These are phyloP conservation scores for Lochmaea capreae DNA, from an alignment of 2,888 invertebrate genomes.

Conservation along the genomic window DNA sequence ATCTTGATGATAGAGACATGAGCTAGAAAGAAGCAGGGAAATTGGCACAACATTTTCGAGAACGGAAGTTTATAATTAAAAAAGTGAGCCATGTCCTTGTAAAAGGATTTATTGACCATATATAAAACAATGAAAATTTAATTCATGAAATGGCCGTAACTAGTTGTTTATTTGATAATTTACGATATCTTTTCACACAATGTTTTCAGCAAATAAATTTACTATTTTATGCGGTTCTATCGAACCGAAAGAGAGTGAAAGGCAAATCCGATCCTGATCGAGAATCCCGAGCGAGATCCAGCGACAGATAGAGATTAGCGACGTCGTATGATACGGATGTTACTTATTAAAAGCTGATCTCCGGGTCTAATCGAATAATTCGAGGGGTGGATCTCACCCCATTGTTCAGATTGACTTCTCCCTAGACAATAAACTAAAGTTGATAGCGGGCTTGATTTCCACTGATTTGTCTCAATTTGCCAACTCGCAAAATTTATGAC, in stretches of 20 bases:
- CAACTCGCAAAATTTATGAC: conserved; percentile 25
- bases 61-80: too few relatives aligned
- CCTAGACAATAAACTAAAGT: conserved; percentile 34
- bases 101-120: too few relatives aligned
- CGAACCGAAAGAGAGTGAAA: not conserved
- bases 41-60: too few relatives aligned
- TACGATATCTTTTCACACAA: too few relatives aligned
- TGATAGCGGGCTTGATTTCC: conserved; percentile 33
- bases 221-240: not conserved
- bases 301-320: conserved; percentile 59
- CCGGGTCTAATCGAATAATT: conserved; percentile 64
- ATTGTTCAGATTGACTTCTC: conserved; percentile 44
- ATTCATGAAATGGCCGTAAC: too few relatives aligned
- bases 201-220: not conserved
- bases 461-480: conserved; percentile 43
- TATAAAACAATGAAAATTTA: too few relatives aligned
- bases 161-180: too few relatives aligned
- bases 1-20: too few relatives aligned
- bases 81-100: too few relatives aligned
- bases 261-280: conserved; percentile 16
- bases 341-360: conserved; percentile 65
- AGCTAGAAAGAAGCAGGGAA: too few relatives aligned
- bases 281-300: conserved; percentile 39
- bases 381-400: conserved; percentile 59
- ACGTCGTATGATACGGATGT: conserved; percentile 64